A percentile compares a stretch with the other conserved stretches of the same genome.
Conservation (phyloP, 2,113 vertebrate genomes). For the Otocyon megalotis region DNA sequence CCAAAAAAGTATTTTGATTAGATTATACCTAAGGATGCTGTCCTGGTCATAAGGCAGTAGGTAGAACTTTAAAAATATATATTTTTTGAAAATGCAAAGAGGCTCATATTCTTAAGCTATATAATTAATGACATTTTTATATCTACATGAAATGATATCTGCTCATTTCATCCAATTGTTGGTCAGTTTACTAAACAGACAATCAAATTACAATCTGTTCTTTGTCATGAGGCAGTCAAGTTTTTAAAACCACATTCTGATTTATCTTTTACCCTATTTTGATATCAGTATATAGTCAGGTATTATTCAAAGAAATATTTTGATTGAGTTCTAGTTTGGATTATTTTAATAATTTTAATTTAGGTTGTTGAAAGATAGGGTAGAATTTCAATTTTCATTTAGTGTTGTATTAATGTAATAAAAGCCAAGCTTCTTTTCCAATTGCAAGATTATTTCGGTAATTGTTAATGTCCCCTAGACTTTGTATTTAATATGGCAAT, state of each 20-base stretch:
- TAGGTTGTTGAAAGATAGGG: background rate
- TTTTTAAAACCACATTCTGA: background rate
- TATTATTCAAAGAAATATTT: background rate
- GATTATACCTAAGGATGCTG: background rate
- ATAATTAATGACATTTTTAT: background rate
- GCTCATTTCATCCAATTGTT: background rate
- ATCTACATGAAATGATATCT: background rate
- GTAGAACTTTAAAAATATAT: background rate
- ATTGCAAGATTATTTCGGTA: background rate
- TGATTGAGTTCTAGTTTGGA: background rate
- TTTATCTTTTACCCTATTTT: background rate
- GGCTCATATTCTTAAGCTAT: background rate
- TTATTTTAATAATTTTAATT: slow-evolving; percentile 41
- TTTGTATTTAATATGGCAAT: slow-evolving; percentile 9
- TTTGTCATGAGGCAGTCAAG: background rate
- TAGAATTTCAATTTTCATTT: slow-evolving; percentile 24
- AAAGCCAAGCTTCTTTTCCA: background rate
- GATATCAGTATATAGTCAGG: background rate
- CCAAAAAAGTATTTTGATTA: background rate
- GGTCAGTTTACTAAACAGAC: background rate
- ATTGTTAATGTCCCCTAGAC: background rate
- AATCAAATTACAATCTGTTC: background rate
- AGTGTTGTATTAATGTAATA: slow-evolving; percentile 7
- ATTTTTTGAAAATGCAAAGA: background rate
- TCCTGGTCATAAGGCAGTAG: background rate